Percentiles rank a stretch among this genome's conserved stretches.
phyloP scores from a whole-genome alignment of 2,113 vertebrate genomes.

The Sterna hirundo region DNA sequence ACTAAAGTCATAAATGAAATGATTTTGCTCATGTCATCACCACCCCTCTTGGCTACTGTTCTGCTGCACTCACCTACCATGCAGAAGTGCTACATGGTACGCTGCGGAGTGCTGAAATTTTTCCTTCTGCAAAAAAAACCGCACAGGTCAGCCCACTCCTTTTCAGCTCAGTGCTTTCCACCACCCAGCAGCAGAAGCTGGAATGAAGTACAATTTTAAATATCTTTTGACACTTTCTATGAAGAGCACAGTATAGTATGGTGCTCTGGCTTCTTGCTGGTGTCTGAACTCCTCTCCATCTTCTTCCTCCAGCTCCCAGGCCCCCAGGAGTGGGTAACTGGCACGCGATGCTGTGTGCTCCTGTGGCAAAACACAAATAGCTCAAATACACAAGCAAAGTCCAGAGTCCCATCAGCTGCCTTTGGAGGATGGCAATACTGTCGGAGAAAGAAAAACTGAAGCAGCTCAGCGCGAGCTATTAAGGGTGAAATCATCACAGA shows the following conservation, averaged over 20 bases:
- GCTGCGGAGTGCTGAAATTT: not conserved
- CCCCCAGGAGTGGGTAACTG: not conserved
- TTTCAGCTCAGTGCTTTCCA: not conserved
- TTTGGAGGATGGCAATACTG: not conserved
- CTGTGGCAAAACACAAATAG: not conserved
- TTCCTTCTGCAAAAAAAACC: not conserved
- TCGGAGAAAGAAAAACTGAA: not conserved
- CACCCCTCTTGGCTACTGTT: not conserved
- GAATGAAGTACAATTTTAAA: not conserved
- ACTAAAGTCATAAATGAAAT: not conserved
- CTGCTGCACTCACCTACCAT: not conserved
- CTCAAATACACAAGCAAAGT: not conserved
- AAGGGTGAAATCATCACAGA: not conserved
- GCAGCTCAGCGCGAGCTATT: not conserved
- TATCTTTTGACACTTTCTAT: not conserved
- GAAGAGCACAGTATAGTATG: not conserved
- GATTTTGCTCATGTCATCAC: not conserved
- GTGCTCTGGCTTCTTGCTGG: not conserved
- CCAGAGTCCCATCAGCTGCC: not conserved
- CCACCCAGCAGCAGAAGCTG: not conserved
- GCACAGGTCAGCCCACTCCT: not conserved
- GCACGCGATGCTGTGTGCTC: fast-evolving
- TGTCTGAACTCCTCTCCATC: not conserved
- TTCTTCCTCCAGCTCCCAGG: not conserved
- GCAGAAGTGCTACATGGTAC: not conserved